A percentile compares a stretch with the other conserved stretches of the same genome.
These are phyloP conservation scores for Dolichotis patagonum DNA, from an alignment of 2,113 vertebrate species.

Conservation along the genomic window DNA sequence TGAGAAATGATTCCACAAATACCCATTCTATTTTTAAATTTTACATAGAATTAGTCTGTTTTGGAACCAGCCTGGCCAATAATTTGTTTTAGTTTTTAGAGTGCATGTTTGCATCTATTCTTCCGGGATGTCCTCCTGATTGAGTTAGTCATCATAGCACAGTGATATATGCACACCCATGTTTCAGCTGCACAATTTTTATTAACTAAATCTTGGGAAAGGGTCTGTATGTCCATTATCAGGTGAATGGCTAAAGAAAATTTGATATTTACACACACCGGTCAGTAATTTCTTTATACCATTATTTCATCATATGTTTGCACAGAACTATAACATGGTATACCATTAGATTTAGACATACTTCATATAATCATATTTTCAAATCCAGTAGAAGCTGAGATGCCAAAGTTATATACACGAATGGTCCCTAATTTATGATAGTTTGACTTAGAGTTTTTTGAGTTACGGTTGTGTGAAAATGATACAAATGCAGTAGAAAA, in stretches of 20 bases:
- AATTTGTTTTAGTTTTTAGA: background rate
- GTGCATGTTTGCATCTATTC: background rate
- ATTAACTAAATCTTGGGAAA: background rate
- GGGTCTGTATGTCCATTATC: background rate
- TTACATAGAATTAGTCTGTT: background rate
- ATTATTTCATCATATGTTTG: background rate
- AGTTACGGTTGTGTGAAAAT: background rate
- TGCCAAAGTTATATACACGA: background rate
- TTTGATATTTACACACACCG: background rate
- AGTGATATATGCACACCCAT: background rate
- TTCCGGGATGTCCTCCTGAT: background rate
- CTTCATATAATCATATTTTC: background rate
- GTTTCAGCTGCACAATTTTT: background rate
- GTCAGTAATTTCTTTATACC: background rate
- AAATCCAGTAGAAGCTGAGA: constrained; percentile 11
- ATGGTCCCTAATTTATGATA: background rate
- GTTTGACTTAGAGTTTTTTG: background rate
- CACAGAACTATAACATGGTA: background rate
- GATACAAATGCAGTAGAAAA: background rate
- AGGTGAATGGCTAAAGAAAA: background rate
- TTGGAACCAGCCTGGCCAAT: background rate
- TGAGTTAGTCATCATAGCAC: background rate
- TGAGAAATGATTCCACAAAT: background rate
- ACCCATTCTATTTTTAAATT: background rate
- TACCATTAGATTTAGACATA: background rate